Evolutionary conservation across 2,888 invertebrate genomes (phyloP), one percentile per base, ranked within the genome.

Genomic region (Lepeophtheirus nordmannii): DNA sequence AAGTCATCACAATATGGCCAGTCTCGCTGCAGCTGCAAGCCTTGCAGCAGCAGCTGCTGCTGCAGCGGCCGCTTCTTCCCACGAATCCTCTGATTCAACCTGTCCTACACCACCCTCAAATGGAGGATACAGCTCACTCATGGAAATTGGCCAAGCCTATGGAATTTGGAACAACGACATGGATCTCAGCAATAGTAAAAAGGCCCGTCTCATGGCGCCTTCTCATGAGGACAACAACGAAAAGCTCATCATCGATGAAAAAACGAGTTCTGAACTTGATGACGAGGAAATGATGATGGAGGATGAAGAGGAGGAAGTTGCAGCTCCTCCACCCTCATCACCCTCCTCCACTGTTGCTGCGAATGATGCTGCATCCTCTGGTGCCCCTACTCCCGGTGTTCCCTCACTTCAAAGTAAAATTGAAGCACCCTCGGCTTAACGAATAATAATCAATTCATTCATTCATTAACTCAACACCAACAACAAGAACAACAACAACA

Each of bases 131-230:
- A 61, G 60, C 59, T 58, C 58, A 40, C 66, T 66, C 11, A 58
- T 66, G 59, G 66, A 66, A 30, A 66, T 66, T 20, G 66, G 66
- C 10, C 60, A 62, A 12, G 66, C 60, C 17, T 65, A 65, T 37
- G 65, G 65, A 10, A 65, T 65, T 39, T 65, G 65, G 65, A 63
- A 63, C 56, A 41, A 41, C n/a, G 63, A 63, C 46, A 37, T 56
- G 8, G 46, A 46, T 23, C 17, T 17, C 17, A 12, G n/a, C 63
- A 46, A 17, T 17, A 46, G 53, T 17, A 46, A 46, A 46, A 46
- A 46, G 53, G 53, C 53, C n/a, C n/a, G n/a, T n/a, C 53, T 17
- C 17, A 14, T 17, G 14, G 17, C 3, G 1, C 53, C 17, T 46
- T 14, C 53, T 8, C 17, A 14, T n/a, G 53, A 14, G 8, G 53